Base-by-base conservation (phyloP, 2,888 invertebrate species). In the Bombyx huttoni region DNA sequence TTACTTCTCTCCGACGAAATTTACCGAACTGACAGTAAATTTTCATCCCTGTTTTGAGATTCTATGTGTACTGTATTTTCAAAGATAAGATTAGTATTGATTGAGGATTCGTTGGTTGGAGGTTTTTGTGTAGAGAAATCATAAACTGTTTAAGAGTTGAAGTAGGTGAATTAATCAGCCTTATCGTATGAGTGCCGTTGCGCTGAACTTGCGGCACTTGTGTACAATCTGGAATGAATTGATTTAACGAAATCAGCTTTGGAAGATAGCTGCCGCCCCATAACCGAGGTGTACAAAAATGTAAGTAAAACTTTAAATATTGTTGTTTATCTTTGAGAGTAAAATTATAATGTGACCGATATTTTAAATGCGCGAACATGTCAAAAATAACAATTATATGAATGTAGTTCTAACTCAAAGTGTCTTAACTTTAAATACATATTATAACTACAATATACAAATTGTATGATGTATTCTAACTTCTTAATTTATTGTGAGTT, bases 51-150 rank as follows among this genome's bases (percentile, higher is more conserved):
- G 54, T 57, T 58, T 58, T 3, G 24, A 24, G 24, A 24, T 24
- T 24, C 58, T 49, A 40, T 12, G 40, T 40, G 47, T 49, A 50
- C 50, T 50, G 56, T 56, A 50, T 57, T 58, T 57, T 54, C 50
- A 49, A 51, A 55, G 65, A 62, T 66, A 66, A 62, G 63, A 67
- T 63, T 61, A 64, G 46, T 68, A 68, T 67, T 65, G 66, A 68
- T 68, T 64, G 56, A 56, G 54, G 56, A 58, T 56, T 57, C 58
- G 56, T 61, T 65, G 62, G 51, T n/a, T n/a, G n/a, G n/a, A n/a
- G 48, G 53, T 56, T 57, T 52, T 33, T 51, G 40, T 51, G 51
- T 54, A 56, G 46, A 47, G 46, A 50, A 52, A 54, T 24, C 24
- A 24, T 24, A 24, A 3, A 34, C 56, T 59, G 52, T 53, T 58